These are phyloP conservation scores for Stercorarius parasiticus DNA, from an alignment of 2,113 vertebrate genomes.

Conservation along the genomic window DNA sequence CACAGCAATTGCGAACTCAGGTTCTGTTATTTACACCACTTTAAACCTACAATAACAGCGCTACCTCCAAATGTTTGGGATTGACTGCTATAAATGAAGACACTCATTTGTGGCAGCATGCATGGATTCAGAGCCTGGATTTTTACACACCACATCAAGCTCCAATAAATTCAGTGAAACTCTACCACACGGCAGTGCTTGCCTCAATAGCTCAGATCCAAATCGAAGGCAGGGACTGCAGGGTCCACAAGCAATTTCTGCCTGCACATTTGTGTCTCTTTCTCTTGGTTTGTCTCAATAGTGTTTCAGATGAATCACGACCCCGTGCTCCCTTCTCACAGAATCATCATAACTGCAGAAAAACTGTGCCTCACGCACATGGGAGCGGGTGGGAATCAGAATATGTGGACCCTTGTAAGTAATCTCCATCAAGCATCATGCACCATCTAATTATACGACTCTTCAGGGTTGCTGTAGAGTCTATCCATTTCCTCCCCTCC, in stretches of 20 bases:
- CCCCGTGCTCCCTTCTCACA: neutral
- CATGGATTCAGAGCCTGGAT: neutral
- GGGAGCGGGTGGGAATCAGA: neutral
- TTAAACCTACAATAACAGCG: neutral
- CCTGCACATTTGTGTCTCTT: neutral
- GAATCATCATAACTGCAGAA: neutral
- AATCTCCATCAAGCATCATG: neutral
- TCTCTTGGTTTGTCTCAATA: neutral
- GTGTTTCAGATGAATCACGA: neutral
- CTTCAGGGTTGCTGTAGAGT: neutral
- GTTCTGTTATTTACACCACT: neutral
- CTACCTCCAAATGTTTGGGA: neutral
- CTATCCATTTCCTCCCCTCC: neutral
- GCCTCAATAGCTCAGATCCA: neutral
- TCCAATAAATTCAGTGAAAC: neutral
- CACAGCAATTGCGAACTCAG: neutral
- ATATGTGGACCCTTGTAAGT: neutral
- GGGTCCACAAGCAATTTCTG: neutral
- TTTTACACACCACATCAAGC: no score
- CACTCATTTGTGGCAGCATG: neutral
- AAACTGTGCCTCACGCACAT: neutral
- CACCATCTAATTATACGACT: neutral
- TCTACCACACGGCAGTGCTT: neutral
- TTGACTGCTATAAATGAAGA: neutral
- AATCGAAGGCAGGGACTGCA: accelerated